phyloP scores from a whole-genome alignment of 1,140 invertebrate species.

The Papilio aristodemus region DNA sequence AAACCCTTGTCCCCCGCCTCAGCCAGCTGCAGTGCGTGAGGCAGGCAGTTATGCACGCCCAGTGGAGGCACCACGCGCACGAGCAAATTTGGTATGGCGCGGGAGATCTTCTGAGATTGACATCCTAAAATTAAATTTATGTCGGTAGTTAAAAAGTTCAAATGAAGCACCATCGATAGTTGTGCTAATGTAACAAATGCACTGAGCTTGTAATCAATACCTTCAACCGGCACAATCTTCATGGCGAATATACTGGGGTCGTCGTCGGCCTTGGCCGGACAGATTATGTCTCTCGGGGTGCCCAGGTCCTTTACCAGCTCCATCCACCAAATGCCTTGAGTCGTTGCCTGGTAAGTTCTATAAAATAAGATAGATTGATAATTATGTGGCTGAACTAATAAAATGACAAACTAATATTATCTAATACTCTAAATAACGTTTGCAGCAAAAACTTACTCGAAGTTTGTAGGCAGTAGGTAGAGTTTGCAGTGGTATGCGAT shows the following conservation, averaged over 20 bases:
- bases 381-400: too few relatives aligned
- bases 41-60: conserved; percentile 88
- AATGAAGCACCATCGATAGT: background rate
- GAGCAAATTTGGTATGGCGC: conserved; percentile 86
- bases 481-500: conserved; percentile 91
- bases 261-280: conserved; percentile 82
- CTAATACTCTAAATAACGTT: too few relatives aligned
- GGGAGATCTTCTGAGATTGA: conserved; percentile 68
- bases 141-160: background rate
- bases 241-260: conserved; percentile 83
- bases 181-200: conserved; percentile 15
- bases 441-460: conserved; percentile 70
- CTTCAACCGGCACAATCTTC: conserved; percentile 79
- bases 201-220: conserved; percentile 41
- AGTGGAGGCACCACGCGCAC: conserved; percentile 87
- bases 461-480: conserved; percentile 86
- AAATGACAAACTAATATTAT: background rate
- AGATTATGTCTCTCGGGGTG: conserved; percentile 82
- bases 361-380: conserved; percentile 41
- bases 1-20: conserved; percentile 55
- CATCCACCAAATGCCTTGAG: conserved; percentile 89
- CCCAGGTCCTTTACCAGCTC: conserved; percentile 85
- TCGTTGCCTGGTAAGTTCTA: conserved; percentile 85
- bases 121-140: conserved; percentile 52
- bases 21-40: conserved; percentile 84